phyloP scores from a whole-genome alignment of 1,140 invertebrate genomes.

The Drosophila serrata region DNA sequence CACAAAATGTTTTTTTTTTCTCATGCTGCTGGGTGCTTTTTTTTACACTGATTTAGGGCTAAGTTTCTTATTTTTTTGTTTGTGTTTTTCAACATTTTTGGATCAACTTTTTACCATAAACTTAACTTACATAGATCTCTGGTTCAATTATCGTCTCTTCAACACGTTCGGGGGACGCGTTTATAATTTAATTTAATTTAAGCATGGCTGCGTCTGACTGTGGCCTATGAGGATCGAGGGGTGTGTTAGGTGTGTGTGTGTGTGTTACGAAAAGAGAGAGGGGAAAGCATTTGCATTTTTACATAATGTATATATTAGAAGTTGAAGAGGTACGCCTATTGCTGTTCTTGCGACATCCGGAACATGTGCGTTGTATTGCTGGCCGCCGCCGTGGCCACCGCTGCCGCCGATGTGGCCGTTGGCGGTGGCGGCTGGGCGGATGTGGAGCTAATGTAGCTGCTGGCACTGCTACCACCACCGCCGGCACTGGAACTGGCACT shows the following conservation, averaged over 20 bases:
- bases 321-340: constrained; percentile 48
- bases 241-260: constrained; percentile 3
- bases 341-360: constrained; percentile 75
- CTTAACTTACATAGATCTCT: constrained; percentile 76
- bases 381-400: constrained; percentile 77
- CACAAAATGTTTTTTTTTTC: constrained; percentile 54
- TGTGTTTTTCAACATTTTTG: constrained; percentile 71
- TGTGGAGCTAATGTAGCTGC: constrained; percentile 53
- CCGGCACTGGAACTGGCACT: constrained; percentile 19
- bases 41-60: constrained; percentile 69
- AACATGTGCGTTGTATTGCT: constrained; percentile 81
- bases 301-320: constrained; percentile 60
- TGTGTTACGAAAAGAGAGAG: constrained; percentile 51
- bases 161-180: constrained; percentile 36
- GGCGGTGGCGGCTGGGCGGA: constrained; percentile 61
- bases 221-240: constrained; percentile 41
- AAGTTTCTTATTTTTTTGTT: constrained; percentile 45
- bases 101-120: constrained; percentile 74
- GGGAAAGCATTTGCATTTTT: constrained; percentile 61
- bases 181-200: constrained; percentile 66
- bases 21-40: constrained; percentile 37
- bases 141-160: constrained; percentile 54
- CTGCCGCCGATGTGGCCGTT: constrained; percentile 74
- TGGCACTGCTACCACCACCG: constrained; percentile 30
- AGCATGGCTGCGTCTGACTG: constrained; percentile 50